Evolutionary conservation across 2,113 vertebrate genomes (phyloP).

Genomic region (Ardeotis arabs): DNA sequence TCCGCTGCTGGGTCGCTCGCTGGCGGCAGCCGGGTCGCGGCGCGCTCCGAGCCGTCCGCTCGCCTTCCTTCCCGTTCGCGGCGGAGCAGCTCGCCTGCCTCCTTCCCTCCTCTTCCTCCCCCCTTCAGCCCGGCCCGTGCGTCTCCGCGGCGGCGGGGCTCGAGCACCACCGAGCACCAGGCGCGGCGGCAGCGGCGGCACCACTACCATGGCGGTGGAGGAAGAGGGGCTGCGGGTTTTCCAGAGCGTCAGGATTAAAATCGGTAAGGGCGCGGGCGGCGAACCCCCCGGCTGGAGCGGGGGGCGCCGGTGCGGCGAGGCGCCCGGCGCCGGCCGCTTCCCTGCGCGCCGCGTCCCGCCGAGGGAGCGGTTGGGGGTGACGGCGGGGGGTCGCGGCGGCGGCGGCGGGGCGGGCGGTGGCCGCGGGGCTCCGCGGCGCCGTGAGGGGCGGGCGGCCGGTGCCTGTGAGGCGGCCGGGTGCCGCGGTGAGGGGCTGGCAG

Average conservation of each 20-base stretch:
- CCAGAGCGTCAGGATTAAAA: constrained; percentile 97
- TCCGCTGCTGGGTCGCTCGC: not conserved
- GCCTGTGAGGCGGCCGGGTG: not conserved
- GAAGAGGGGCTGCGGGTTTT: constrained; percentile 95
- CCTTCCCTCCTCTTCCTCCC: too few relatives aligned
- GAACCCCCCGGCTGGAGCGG: not conserved
- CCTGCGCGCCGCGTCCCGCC: not conserved
- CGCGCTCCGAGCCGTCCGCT: not conserved
- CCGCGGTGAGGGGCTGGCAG: not conserved
- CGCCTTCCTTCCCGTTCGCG: not conserved
- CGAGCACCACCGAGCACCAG: not conserved
- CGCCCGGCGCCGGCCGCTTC: not conserved
- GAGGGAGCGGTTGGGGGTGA: not conserved
- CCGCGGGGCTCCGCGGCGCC: too few relatives aligned
- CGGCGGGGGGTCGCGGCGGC: too few relatives aligned
- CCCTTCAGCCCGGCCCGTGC: not conserved
- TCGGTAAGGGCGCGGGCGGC: constrained; percentile 80
- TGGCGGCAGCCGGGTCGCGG: not conserved
- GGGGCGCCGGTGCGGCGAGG: not conserved
- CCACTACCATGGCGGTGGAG: constrained; percentile 90
- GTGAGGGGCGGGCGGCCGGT: not conserved
- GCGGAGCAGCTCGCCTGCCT: not conserved
- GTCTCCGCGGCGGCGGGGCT: not conserved
- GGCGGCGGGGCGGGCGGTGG: too few relatives aligned
- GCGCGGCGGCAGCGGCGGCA: not conserved